Base-by-base conservation (phyloP, 1,140 invertebrate species). In the Heliconius congener region DNA sequence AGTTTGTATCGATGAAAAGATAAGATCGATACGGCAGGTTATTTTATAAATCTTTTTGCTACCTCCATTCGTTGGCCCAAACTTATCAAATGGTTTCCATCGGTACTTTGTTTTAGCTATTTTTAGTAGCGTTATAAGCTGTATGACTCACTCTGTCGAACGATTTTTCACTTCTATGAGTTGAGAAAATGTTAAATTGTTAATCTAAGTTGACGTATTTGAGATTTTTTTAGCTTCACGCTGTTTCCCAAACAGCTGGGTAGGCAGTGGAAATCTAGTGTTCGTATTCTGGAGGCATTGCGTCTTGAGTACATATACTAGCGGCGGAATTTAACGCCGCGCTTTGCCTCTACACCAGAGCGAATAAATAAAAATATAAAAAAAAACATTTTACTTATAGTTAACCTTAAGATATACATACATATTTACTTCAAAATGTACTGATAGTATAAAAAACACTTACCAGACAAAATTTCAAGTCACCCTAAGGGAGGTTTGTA, bases 1-100 rank as follows among this genome's bases (percentile, higher is more conserved):
- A 92, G 81, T 92, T 90, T 90, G 83, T 86, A 85, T 87, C 88
- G 86, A 90, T 87, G 85, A 78, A 75, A 81, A 87, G 84, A 88
- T 88, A 85, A 84, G 70, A 86, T 86, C 86, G 84, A 87, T 87
- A 84, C 77, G 60, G 60, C 9, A n/a, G 60, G 60, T 30, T 60
- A 66, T 66, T 66, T 66, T 66, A 66, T 66, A 66, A 66, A 66
- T 66, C 60, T 66, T 66, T 66, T 66, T 66, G 23, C 60, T 66
- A 30, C 23, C 57, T 30, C 60, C 60, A 66, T 66, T 66, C 60
- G 60, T 66, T 66, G 60, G 60, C 60, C 60, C 27, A 66, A 66
- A 66, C 27, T 66, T 66, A 66, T 66, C 60, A 66, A 66, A 66
- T 66, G 60, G 27, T 66, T 27, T 30, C 60, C 23, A 66, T 66